These are phyloP conservation scores for Sesamia inferens DNA, from an alignment of 2,888 invertebrate species.

Conservation along the genomic window DNA sequence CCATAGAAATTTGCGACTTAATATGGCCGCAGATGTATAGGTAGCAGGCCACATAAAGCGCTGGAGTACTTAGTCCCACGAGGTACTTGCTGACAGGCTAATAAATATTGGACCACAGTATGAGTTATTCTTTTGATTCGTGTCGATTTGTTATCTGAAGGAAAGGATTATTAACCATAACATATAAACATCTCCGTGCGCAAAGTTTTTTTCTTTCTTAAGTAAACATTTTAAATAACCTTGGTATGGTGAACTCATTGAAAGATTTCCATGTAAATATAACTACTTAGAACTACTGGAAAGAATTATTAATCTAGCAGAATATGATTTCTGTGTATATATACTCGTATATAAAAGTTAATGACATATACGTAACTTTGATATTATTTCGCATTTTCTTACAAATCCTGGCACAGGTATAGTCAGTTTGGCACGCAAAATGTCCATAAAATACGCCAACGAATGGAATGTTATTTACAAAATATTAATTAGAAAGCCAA, in stretches of 20 bases:
- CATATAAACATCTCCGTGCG: too few relatives aligned
- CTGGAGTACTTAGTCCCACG: not conserved
- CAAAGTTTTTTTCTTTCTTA: too few relatives aligned
- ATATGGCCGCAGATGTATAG: too few relatives aligned
- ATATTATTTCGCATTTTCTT: not conserved
- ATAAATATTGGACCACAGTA: not conserved
- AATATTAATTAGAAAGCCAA: not conserved
- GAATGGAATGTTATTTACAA: not conserved
- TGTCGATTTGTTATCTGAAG: not conserved
- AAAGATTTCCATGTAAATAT: not conserved
- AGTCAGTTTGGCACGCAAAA: not conserved
- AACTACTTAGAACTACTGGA: too few relatives aligned
- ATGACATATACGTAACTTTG: not conserved
- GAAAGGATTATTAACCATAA: too few relatives aligned
- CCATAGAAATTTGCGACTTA: too few relatives aligned
- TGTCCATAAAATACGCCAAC: not conserved
- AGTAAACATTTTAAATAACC: not conserved
- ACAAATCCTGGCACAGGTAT: not conserved
- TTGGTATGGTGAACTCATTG: not conserved
- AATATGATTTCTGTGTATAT: not conserved
- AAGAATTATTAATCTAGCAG: not conserved
- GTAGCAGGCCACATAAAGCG: too few relatives aligned
- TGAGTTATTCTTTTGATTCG: not conserved
- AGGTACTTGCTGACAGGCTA: not conserved
- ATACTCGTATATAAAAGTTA: not conserved